A percentile compares a stretch with the other conserved stretches of the same genome.
phyloP scores from a whole-genome alignment of 2,797 vertebrate genomes.

The Sparus aurata region DNA sequence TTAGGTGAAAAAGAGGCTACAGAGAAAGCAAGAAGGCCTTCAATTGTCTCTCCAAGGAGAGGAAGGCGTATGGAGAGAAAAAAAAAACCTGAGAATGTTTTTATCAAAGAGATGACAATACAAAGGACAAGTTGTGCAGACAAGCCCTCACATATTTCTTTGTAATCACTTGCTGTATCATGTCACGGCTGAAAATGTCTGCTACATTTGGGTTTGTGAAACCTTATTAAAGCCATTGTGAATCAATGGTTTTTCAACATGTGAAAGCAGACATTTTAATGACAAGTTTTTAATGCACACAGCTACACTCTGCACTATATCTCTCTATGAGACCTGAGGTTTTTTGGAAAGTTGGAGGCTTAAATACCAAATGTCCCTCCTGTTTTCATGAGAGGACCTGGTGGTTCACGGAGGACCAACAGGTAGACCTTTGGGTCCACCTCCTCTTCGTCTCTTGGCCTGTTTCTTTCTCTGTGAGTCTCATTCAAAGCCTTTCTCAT shows the following conservation, averaged over 20 bases:
- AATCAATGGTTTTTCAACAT: background rate
- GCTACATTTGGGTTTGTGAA: background rate
- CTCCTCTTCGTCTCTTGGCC: conserved; percentile 15
- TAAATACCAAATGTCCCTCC: conserved; percentile 23
- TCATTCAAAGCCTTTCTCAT: conserved; percentile 30
- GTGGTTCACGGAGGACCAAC: conserved; percentile 6
- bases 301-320: background rate
- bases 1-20: conserved; percentile 76
- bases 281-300: conserved; percentile 10
- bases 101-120: conserved; percentile 71
- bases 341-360: conserved; percentile 25
- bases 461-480: conserved; percentile 25
- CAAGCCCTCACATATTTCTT: conserved; percentile 27
- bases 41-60: conserved; percentile 83
- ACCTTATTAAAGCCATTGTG: background rate
- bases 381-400: conserved; percentile 7
- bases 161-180: conserved; percentile 31
- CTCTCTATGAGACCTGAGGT: background rate
- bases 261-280: conserved; percentile 22
- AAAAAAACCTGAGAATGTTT: conserved; percentile 53
- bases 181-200: conserved; percentile 7
- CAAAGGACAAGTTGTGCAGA: conserved; percentile 68
- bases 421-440: conserved; percentile 32
- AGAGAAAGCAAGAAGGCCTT: conserved; percentile 69
- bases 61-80: conserved; percentile 61